phyloP scores from a whole-genome alignment of 2,797 vertebrate genomes.

The Pseudomugil tenellus region DNA sequence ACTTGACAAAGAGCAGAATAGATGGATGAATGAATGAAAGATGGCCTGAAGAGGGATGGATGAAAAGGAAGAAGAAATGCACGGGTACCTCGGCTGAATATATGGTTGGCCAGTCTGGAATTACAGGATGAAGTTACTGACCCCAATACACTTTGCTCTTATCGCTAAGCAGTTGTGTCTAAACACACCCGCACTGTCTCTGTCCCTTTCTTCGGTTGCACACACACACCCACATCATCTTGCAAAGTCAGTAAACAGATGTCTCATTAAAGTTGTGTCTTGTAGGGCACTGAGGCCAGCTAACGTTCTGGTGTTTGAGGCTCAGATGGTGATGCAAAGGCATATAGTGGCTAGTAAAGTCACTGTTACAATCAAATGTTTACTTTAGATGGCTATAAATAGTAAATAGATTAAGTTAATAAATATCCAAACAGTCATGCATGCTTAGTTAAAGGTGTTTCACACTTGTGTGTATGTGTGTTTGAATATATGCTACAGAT shows the following conservation, averaged over 20 bases:
- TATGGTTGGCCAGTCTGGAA: constrained; percentile 59
- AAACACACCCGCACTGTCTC: constrained; percentile 32
- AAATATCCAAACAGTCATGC: neutral
- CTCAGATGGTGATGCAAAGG: constrained; percentile 41
- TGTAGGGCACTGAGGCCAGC: constrained; percentile 45
- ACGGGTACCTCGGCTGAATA: constrained; percentile 28
- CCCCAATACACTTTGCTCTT: constrained; percentile 54
- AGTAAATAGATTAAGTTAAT: constrained; percentile 10
- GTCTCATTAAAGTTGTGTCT: constrained; percentile 66
- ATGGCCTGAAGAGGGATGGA: neutral
- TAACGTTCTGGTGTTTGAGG: constrained; percentile 41
- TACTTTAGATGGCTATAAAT: constrained; percentile 11
- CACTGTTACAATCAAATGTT: constrained; percentile 14
- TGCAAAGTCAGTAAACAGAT: constrained; percentile 56
- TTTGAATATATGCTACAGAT: neutral
- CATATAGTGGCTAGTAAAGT: constrained; percentile 24
- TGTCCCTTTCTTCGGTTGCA: constrained; percentile 19
- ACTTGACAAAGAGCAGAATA: too few relatives aligned
- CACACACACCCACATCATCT: constrained; percentile 19
- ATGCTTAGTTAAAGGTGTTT: neutral
- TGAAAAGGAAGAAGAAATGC: constrained; percentile 7
- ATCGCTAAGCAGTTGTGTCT: constrained; percentile 53
- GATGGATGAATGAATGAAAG: constrained; percentile 6
- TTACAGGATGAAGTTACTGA: constrained; percentile 65
- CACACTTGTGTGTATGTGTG: too few relatives aligned